phyloP scores from a whole-genome alignment of 2,113 vertebrate genomes.

The Datnioides undecimradiatus region DNA sequence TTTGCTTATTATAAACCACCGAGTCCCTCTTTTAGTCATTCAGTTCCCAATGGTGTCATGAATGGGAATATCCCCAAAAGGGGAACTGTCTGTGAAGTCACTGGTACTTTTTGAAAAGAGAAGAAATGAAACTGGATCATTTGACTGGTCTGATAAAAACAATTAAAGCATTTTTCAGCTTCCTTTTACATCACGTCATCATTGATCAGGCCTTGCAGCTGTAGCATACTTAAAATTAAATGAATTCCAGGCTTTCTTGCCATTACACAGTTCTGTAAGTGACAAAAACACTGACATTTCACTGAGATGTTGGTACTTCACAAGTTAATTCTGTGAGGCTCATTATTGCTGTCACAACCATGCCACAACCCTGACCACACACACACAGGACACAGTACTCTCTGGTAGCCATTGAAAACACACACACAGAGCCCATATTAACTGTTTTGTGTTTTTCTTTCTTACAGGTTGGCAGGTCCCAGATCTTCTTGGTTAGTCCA shows the following conservation, averaged over 20 bases:
- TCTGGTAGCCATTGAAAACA: neutral
- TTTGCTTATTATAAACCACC: neutral
- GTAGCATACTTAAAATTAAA: neutral
- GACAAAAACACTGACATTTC: neutral
- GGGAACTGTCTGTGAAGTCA: neutral
- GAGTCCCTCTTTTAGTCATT: constrained; percentile 23
- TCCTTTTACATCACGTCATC: neutral
- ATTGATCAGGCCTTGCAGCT: neutral
- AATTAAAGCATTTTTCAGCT: neutral
- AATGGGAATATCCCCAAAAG: constrained; percentile 19
- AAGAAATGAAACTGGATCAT: constrained; percentile 13
- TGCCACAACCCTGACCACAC: constrained; percentile 11
- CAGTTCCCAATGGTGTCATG: constrained; percentile 10
- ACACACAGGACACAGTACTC: neutral
- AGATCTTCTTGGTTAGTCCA: constrained; percentile 98
- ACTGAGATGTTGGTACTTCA: neutral
- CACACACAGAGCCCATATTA: neutral
- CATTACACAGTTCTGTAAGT: neutral
- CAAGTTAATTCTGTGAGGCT: neutral
- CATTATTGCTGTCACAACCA: neutral
- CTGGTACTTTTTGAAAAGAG: neutral
- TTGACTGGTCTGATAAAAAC: neutral
- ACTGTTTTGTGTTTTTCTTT: constrained; percentile 39
- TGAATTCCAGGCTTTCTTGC: neutral
- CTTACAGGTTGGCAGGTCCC: constrained; percentile 93